Evolutionary conservation across 2,888 invertebrate species (phyloP).

Genomic region (Epinotia nisella): DNA sequence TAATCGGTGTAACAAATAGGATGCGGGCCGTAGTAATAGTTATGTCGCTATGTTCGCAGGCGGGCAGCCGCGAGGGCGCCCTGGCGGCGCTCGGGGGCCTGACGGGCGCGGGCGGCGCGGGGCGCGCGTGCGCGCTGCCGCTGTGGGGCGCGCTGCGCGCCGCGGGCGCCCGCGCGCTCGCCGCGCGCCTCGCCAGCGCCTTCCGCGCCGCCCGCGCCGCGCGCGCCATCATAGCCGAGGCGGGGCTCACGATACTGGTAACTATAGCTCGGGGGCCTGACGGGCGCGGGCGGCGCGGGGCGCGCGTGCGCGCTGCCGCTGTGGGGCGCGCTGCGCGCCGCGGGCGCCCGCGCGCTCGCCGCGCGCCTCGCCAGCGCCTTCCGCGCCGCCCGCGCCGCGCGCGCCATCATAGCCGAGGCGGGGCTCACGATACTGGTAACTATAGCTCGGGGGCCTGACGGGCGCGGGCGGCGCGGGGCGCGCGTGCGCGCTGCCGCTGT

Average conservation of each 20-base stretch:
- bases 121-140: constrained; percentile 90
- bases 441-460: constrained; percentile 62
- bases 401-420: constrained; percentile 84
- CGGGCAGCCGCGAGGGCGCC: constrained; percentile 82
- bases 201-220: constrained; percentile 78
- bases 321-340: constrained; percentile 92
- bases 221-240: constrained; percentile 83
- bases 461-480: constrained; percentile 83
- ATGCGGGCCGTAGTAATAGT: too few relatives aligned
- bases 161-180: constrained; percentile 89
- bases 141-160: constrained; percentile 93
- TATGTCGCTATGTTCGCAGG: constrained; percentile 57
- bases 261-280: constrained; percentile 61
- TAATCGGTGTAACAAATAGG: too few relatives aligned
- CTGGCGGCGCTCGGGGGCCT: constrained; percentile 56
- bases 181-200: constrained; percentile 88
- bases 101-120: constrained; percentile 76
- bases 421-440: constrained; percentile 52
- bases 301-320: constrained; percentile 91
- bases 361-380: constrained; percentile 90
- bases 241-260: constrained; percentile 59
- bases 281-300: constrained; percentile 78
- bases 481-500: constrained; percentile 91
- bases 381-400: constrained; percentile 62
- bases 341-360: constrained; percentile 89